Evolutionary conservation across 2,888 invertebrate genomes (phyloP), one percentile per base, ranked within the genome.

Genomic region (Alloplasta piceator): DNA sequence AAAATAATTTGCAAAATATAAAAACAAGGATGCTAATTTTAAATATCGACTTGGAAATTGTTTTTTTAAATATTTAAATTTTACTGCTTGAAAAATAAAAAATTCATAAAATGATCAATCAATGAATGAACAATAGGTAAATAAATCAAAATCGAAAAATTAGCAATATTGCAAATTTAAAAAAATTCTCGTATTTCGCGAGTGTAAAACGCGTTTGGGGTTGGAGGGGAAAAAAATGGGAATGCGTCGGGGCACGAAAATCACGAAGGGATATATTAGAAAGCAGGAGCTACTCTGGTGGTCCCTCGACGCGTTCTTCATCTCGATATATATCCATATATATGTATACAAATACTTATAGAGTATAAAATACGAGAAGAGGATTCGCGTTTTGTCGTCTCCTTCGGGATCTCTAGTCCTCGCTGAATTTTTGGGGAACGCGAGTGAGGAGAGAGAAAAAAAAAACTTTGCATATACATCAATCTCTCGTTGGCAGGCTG

Each of bases 241-340:
- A 84, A 86, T 87, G 88, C 87, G 26, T 67, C 86, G 86, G 86
- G 81, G 67, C 71, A 79, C 46, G 60, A 60, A 48, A 56, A 70
- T 26, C 46, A 39, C 52, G 75, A 75, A 52, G 67, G 67, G 46
- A 66, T 71, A 71, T 77, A 72, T 75, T 61, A 60, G 75, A 79
- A 72, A 68, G 66, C 52, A 71, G 75, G 52, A 77, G 82, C 89
- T 82, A 88, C 90, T 89, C 89, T 84, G 91, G 91, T 91, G 91
- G 91, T 91, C 80, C 78, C 63, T 72, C 48, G 67, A 41, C 71
- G 46, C 78, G 63, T 77, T 63, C 74, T 70, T 56, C 61, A 58
- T 66, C 60, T 70, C 36, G 63, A 78, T 67, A 75, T 10, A 75
- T 64, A 70, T 14, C n/a, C 36, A 66, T 6, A 61, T 7, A n/a